These are phyloP conservation scores for Epirrhoe alternata DNA, from an alignment of 2,888 invertebrate genomes.

Conservation along the genomic window DNA sequence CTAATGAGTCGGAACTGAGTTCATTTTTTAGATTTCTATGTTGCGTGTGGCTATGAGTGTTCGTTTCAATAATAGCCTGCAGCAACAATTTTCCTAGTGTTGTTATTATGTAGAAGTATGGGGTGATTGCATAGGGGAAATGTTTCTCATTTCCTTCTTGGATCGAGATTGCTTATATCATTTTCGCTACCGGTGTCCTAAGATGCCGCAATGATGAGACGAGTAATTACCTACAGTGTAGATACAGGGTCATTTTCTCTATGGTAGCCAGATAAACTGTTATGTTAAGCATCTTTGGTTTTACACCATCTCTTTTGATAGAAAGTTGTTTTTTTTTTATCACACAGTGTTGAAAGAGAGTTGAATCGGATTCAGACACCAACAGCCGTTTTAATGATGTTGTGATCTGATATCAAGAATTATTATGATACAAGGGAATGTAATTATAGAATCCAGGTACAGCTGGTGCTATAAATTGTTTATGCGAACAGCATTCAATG, in stretches of 20 bases:
- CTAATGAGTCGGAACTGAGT: conserved; percentile 42
- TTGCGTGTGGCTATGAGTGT: conserved; percentile 69
- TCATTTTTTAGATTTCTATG: conserved; percentile 45
- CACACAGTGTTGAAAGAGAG: conserved; percentile 6
- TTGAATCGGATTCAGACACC: conserved; percentile 15
- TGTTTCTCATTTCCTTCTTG: conserved; percentile 64
- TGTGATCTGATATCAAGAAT: conserved; percentile 29
- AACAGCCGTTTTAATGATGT: conserved; percentile 17
- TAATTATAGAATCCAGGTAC: conserved; percentile 29
- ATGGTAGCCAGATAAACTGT: conserved; percentile 2
- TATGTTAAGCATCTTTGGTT: not conserved
- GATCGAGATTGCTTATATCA: conserved; percentile 57
- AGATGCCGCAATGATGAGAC: conserved; percentile 46
- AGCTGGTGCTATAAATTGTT: conserved; percentile 25
- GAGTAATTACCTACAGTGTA: conserved; percentile 34
- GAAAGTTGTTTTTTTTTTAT: conserved; percentile 12
- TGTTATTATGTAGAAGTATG: conserved; percentile 56
- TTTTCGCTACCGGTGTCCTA: conserved; percentile 51
- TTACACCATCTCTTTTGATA: not conserved
- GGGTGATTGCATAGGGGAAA: conserved; percentile 60
- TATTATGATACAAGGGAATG: conserved; percentile 15
- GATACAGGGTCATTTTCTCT: conserved; percentile 26
- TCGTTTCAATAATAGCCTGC: conserved; percentile 67
- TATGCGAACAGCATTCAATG: conserved; percentile 21
- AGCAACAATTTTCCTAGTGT: conserved; percentile 77